Conservation (phyloP, 2,797 vertebrate species). For the Tokudaia muenninki region DNA sequence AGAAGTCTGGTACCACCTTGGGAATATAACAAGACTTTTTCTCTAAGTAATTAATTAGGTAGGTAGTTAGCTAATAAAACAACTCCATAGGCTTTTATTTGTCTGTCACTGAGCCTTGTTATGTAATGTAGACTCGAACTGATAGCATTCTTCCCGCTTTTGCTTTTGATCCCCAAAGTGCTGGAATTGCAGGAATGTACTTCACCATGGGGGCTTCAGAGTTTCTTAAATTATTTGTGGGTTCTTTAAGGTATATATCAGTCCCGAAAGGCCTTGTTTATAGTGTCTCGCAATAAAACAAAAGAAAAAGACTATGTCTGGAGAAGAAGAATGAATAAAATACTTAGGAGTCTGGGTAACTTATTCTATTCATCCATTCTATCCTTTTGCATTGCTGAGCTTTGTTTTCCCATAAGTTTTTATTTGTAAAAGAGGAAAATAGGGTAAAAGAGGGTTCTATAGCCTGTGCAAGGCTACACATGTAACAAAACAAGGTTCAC, state of each 20-base stretch:
- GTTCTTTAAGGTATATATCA: constrained; percentile 30
- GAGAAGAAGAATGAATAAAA: neutral
- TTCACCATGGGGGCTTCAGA: neutral
- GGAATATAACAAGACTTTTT: neutral
- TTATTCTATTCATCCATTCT: constrained; percentile 42
- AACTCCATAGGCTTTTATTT: neutral
- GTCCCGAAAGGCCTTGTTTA: neutral
- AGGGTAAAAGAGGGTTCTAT: constrained; percentile 10
- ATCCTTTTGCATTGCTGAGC: neutral
- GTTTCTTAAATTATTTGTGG: neutral
- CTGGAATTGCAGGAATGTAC: neutral
- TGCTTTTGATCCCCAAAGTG: neutral
- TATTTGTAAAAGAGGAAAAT: constrained; percentile 66
- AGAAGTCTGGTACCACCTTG: neutral
- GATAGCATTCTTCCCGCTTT: neutral
- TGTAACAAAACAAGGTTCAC: constrained; percentile 23
- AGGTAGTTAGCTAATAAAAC: neutral
- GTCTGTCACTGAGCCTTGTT: neutral
- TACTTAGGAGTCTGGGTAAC: neutral
- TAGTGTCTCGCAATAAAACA: neutral
- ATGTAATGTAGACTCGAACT: neutral
- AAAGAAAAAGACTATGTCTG: neutral
- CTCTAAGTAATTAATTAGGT: neutral
- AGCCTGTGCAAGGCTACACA: constrained; percentile 7
- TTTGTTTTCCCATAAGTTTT: constrained; percentile 23